A percentile compares a stretch with the other conserved stretches of the same genome.
Conservation (phyloP, 1,140 invertebrate genomes). For the Drosophila auraria region DNA sequence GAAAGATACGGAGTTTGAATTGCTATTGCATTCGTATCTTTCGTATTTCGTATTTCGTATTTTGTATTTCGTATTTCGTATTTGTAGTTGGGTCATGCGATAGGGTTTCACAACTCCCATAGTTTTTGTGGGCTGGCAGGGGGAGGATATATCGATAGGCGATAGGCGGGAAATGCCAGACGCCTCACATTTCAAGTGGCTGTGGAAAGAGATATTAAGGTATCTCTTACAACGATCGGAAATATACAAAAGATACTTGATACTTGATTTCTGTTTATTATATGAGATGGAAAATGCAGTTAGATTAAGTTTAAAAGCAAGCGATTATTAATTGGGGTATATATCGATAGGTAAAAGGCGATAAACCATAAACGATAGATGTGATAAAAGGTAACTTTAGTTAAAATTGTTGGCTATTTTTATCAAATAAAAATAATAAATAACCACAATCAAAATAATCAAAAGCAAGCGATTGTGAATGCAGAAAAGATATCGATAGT, state of each 20-base stretch:
- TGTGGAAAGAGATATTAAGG: slow-evolving; percentile 5
- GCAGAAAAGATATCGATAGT: no score
- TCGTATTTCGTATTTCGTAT: slow-evolving; percentile 10
- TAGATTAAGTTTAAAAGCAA: no score
- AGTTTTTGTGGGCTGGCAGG: not conserved
- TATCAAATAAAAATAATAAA: no score
- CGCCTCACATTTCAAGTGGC: slow-evolving; percentile 12
- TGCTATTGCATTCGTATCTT: slow-evolving; percentile 17
- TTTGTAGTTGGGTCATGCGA: slow-evolving; percentile 6
- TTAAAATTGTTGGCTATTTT: no score
- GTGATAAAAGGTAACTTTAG: no score
- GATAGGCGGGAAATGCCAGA: slow-evolving; percentile 8
- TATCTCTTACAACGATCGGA: not conserved
- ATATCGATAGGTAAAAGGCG: not conserved
- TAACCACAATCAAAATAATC: no score
- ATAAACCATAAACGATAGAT: not conserved
- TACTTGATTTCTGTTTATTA: no score
- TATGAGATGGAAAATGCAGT: not conserved
- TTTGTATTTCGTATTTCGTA: not conserved
- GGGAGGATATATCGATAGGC: slow-evolving; percentile 19
- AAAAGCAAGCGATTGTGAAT: no score
- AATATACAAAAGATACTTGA: not conserved
- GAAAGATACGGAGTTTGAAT: slow-evolving; percentile 14
- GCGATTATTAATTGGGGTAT: no score
- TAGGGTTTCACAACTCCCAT: slow-evolving; percentile 30